These are phyloP conservation scores for Phengaris alcon DNA, from an alignment of 2,888 invertebrate species.

Conservation along the genomic window DNA sequence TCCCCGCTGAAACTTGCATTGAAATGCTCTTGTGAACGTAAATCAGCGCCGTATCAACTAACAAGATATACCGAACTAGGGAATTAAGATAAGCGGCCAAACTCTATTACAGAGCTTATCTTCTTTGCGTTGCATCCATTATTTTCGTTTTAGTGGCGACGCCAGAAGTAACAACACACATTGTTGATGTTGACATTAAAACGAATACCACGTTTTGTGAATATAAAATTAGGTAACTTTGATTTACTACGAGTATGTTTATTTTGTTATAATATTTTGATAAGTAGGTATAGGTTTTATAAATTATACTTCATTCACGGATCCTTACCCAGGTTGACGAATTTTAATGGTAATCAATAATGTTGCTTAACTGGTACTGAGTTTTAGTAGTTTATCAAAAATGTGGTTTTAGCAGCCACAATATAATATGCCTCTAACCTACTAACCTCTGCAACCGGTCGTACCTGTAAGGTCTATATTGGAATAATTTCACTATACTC, in stretches of 20 bases:
- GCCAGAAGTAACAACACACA: background rate
- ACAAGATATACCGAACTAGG: conserved; percentile 5
- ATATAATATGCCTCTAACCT: no score
- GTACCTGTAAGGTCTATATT: no score
- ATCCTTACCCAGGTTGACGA: no score
- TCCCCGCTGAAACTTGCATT: conserved; percentile 30
- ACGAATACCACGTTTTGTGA: background rate
- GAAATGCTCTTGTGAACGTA: conserved; percentile 26
- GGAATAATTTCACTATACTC: no score
- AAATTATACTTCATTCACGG: no score
- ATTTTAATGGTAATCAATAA: no score
- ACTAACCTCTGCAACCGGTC: no score
- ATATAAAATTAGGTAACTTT: background rate
- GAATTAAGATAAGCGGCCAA: conserved; percentile 11
- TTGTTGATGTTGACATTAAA: background rate
- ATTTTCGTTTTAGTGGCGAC: background rate
- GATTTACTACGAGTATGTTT: background rate
- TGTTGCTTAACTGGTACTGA: no score
- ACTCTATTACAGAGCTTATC: conserved; percentile 12
- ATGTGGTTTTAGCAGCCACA: no score
- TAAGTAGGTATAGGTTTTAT: no score
- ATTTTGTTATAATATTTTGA: no score
- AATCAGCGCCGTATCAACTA: conserved; percentile 26
- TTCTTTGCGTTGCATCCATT: conserved; percentile 16
- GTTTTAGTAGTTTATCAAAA: no score